phyloP scores from a whole-genome alignment of 2,113 vertebrate genomes.

The Myrmecophaga tridactyla region DNA sequence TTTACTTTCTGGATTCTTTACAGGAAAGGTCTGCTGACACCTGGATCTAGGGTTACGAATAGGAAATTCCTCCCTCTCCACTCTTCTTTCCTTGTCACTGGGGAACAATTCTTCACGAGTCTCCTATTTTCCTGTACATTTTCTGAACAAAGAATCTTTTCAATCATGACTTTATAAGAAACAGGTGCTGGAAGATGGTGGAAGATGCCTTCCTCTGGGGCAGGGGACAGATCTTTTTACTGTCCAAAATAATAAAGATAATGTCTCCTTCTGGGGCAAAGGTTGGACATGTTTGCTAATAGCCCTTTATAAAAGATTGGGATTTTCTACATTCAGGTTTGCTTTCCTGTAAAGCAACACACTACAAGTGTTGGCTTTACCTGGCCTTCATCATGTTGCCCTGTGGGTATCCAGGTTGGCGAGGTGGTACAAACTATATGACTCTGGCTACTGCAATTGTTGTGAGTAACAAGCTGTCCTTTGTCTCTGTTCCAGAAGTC shows the following conservation, averaged over 20 bases:
- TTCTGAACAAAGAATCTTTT: constrained; percentile 1
- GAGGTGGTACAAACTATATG: background rate
- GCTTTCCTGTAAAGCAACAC: background rate
- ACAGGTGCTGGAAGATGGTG: background rate
- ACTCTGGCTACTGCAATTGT: background rate
- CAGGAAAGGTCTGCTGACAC: background rate
- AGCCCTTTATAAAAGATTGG: no score
- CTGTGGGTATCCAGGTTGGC: background rate
- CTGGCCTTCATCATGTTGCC: background rate
- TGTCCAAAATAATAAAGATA: background rate
- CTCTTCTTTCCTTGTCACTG: background rate
- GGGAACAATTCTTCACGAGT: background rate
- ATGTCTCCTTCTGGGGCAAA: background rate
- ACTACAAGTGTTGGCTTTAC: background rate
- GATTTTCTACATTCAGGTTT: no score
- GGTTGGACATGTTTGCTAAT: no score
- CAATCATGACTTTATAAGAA: background rate
- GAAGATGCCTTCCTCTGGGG: background rate
- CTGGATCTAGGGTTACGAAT: background rate
- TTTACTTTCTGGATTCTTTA: no score
- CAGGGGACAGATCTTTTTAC: background rate
- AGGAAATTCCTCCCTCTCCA: background rate
- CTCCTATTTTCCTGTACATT: background rate
- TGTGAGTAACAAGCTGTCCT: background rate
- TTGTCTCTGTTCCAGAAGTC: background rate